These are phyloP conservation scores for Pandemis heparana DNA, from an alignment of 2,888 invertebrate genomes.

Conservation along the genomic window DNA sequence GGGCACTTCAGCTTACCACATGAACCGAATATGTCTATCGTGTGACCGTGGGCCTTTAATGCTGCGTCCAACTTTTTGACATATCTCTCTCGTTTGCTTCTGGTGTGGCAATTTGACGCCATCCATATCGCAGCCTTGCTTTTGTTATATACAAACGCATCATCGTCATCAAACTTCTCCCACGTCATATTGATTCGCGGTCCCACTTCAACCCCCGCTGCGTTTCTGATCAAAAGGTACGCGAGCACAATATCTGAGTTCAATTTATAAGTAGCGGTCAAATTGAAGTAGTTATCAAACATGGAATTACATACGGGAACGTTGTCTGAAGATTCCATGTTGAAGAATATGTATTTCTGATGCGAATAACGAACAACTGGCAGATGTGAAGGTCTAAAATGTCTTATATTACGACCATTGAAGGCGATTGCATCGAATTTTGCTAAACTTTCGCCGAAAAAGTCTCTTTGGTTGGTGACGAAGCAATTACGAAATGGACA, in stretches of 20 bases:
- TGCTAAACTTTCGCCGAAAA: slow-evolving; percentile 60
- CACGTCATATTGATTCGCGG: slow-evolving; percentile 65
- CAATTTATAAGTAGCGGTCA: slow-evolving; percentile 75
- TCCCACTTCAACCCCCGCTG: slow-evolving; percentile 62
- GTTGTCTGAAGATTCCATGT: slow-evolving; percentile 74
- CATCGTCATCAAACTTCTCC: slow-evolving; percentile 42
- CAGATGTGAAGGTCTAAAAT: slow-evolving; percentile 47
- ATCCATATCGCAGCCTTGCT: slow-evolving; percentile 48
- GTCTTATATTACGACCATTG: slow-evolving; percentile 65
- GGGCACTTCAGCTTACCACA: slow-evolving; percentile 43
- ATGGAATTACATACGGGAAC: slow-evolving; percentile 63
- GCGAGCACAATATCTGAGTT: slow-evolving; percentile 72
- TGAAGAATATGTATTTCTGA: slow-evolving; percentile 75
- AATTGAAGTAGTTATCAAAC: slow-evolving; percentile 76
- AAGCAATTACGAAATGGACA: slow-evolving; percentile 71
- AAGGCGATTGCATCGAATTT: slow-evolving; percentile 73
- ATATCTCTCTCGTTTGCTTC: slow-evolving; percentile 33
- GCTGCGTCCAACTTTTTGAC: slow-evolving; percentile 27
- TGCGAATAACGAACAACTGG: slow-evolving; percentile 60
- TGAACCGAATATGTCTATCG: slow-evolving; percentile 46
- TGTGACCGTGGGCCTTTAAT: slow-evolving; percentile 37
- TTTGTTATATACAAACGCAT: slow-evolving; percentile 31
- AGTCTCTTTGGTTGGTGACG: slow-evolving; percentile 61
- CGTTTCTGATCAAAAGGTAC: slow-evolving; percentile 67
- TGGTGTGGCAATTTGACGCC: slow-evolving; percentile 46